These are phyloP conservation scores for Zosterops pallidus DNA, from an alignment of 2,113 vertebrate genomes.

Conservation along the genomic window DNA sequence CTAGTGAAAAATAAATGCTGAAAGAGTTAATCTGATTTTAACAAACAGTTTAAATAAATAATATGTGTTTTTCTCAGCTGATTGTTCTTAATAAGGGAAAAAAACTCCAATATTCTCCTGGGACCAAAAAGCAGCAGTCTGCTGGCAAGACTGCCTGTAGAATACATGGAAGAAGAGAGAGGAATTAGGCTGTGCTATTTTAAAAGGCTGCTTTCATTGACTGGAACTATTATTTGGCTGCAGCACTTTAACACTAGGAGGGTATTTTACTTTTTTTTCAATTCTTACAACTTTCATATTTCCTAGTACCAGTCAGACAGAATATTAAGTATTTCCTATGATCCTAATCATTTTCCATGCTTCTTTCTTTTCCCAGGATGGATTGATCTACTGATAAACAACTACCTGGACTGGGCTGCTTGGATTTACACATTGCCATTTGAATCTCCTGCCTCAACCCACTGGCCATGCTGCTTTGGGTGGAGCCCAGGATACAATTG, in stretches of 20 bases:
- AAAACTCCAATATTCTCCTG: background rate
- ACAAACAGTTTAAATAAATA: background rate
- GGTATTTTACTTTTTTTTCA: background rate
- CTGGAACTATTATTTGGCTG: background rate
- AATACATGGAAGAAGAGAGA: background rate
- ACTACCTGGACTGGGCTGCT: background rate
- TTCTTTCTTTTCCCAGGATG: background rate
- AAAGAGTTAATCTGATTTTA: background rate
- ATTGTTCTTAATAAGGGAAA: background rate
- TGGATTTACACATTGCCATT: background rate
- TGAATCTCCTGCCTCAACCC: background rate
- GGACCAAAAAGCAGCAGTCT: background rate
- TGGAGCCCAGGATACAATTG: background rate
- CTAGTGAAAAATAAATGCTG: background rate
- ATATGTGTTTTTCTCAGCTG: background rate
- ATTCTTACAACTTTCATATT: background rate
- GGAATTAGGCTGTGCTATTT: conserved; percentile 3
- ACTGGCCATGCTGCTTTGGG: background rate
- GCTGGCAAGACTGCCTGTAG: background rate
- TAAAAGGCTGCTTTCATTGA: conserved; percentile 35
- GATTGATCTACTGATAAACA: background rate
- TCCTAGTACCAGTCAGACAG: background rate
- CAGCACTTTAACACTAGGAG: background rate
- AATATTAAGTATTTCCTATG: background rate
- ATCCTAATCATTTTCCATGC: background rate